A percentile compares a stretch with the other conserved stretches of the same genome.
These are phyloP conservation scores for Drosophila orena DNA, from an alignment of 1,140 invertebrate genomes.

Conservation along the genomic window DNA sequence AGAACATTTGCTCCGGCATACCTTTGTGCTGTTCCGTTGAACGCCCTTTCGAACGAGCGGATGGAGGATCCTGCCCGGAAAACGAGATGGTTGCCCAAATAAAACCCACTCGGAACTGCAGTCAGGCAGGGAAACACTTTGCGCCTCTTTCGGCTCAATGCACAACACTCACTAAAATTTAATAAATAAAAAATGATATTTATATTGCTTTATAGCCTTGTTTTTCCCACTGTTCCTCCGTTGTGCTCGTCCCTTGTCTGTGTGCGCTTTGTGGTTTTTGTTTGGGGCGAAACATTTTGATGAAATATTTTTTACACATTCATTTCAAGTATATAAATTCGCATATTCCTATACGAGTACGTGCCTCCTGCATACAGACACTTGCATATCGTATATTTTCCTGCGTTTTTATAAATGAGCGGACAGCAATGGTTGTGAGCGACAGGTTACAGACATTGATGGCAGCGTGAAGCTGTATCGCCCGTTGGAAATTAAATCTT, in stretches of 20 bases:
- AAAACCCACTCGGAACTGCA: slow-evolving; percentile 30
- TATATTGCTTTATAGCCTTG: slow-evolving; percentile 77
- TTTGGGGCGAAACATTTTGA: slow-evolving; percentile 65
- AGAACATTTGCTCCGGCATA: slow-evolving; percentile 48
- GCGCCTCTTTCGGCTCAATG: slow-evolving; percentile 71
- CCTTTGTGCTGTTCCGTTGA: slow-evolving; percentile 39
- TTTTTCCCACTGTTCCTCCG: slow-evolving; percentile 32
- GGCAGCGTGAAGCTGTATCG: slow-evolving; percentile 26
- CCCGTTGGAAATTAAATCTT: background rate
- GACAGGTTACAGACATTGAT: slow-evolving; percentile 39
- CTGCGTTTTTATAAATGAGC: slow-evolving; percentile 65
- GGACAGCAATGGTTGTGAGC: slow-evolving; percentile 36
- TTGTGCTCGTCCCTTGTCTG: slow-evolving; percentile 31
- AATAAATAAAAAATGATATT: slow-evolving; percentile 82
- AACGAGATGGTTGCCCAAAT: slow-evolving; percentile 29
- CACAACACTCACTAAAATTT: slow-evolving; percentile 81
- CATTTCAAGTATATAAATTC: slow-evolving; percentile 54
- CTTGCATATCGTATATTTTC: slow-evolving; percentile 19
- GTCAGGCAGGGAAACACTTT: slow-evolving; percentile 51
- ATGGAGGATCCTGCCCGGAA: slow-evolving; percentile 17
- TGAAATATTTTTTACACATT: slow-evolving; percentile 78
- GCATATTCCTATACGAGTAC: slow-evolving; percentile 33
- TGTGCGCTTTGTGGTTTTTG: slow-evolving; percentile 72
- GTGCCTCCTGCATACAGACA: slow-evolving; percentile 14
- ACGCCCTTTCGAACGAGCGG: slow-evolving; percentile 15